Base-by-base conservation (phyloP, 2,113 vertebrate species). In the Rafetus swinhoei region DNA sequence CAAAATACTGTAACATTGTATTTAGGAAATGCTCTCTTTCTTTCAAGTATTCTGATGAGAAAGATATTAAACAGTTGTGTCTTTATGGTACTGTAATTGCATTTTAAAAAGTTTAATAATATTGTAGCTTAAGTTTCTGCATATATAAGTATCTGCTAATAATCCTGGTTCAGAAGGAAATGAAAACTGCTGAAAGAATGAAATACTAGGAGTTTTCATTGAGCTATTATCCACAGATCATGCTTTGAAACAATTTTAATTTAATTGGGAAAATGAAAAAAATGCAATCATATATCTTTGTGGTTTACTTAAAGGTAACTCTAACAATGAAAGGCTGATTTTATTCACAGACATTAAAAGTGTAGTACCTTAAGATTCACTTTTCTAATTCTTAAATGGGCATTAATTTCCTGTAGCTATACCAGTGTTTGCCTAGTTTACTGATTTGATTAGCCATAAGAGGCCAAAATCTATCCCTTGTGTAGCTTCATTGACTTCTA, bases 341-440 rank as follows among this genome's bases (percentile, higher is more conserved):
- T 84, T 84, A 77, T 90, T 96, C 60, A 54, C 35, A 91, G 52
- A 16, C 53, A 52, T 91, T 93, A 97, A 90, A 94, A 83, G 92
- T 24, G 72, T 90, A 69, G 81, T 91, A 1, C 80, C 25, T 92
- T 97, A 84, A 59, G 53, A 54, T 85, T 96, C 72, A 18, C 1
- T 95, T 80, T 90, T 94, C n/a, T 80, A 81, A 84, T 76, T 90
- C 85, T 86, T 97, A 95, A 95, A 12, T 92, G 56, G 77, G 32
- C 59, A 83, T 94, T 86, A 95, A 82, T 9, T 85, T 96, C 76
- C 69, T 94, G 62, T 93, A 82, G 60, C 69, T 0, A 0, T 82
- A 84, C 80, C 86, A 32, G 74, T 92, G 94, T 97, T 95, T 95
- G 12, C 79, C 84, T 81, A 89, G 50, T 21, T 96, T 94, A 60